Conservation (phyloP, 2,113 vertebrate species). For the Tenrec ecaudatus region DNA sequence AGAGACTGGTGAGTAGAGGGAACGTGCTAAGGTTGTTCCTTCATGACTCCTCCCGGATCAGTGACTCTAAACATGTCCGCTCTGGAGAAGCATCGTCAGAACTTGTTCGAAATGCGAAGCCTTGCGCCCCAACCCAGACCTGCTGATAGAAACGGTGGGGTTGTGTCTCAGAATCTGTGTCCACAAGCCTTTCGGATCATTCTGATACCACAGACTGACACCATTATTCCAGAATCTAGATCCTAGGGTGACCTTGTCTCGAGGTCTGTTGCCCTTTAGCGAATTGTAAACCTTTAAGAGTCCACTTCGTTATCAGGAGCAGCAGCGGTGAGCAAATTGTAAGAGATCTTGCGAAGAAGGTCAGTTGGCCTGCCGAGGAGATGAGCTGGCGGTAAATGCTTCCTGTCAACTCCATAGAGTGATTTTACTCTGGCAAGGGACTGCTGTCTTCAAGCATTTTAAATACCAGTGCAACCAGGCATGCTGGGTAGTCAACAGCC, state of each 20-base stretch:
- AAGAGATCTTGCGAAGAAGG: slow-evolving; percentile 56
- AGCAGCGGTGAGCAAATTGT: slow-evolving; percentile 26
- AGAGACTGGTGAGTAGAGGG: background rate
- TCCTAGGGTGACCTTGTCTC: background rate
- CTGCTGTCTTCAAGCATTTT: slow-evolving; percentile 67
- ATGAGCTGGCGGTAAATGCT: slow-evolving; percentile 68
- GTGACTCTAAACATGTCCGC: background rate
- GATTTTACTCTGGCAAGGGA: slow-evolving; percentile 73
- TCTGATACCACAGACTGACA: background rate
- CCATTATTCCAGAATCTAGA: background rate
- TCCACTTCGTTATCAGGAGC: slow-evolving; percentile 52
- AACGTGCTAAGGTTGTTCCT: background rate
- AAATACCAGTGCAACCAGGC: slow-evolving; percentile 67
- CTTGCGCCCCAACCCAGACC: background rate
- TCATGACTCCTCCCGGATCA: background rate
- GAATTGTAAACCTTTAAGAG: slow-evolving; percentile 55
- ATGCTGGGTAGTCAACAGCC: slow-evolving; percentile 47
- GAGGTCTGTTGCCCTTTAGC: slow-evolving; percentile 42
- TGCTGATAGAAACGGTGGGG: background rate
- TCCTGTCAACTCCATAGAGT: slow-evolving; percentile 80
- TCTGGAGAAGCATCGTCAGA: background rate
- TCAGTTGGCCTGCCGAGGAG: slow-evolving; percentile 58
- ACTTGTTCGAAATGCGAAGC: background rate
- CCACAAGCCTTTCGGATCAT: background rate
- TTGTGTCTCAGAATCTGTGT: background rate